Conservation (phyloP, 2,113 vertebrate species). For the Crypturellus undulatus region DNA sequence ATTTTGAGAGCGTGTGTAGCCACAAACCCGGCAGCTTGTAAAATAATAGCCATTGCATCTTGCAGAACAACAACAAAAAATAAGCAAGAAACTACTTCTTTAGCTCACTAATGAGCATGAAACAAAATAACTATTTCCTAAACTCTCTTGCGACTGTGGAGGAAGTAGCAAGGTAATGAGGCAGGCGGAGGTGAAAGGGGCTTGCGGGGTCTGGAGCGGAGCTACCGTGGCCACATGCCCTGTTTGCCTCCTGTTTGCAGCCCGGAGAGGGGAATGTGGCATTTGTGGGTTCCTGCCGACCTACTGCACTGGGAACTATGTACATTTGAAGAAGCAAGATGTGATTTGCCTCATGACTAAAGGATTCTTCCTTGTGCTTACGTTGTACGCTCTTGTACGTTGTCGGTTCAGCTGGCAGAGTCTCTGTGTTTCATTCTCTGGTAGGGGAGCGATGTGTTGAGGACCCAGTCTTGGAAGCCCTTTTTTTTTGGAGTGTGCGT, state of each 20-base stretch:
- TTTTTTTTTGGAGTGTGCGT: not conserved
- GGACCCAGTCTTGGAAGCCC: not conserved
- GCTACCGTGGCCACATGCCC: rapidly evolving
- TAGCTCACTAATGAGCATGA: not conserved
- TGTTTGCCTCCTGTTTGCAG: rapidly evolving
- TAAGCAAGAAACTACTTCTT: not conserved
- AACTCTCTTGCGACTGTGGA: not conserved
- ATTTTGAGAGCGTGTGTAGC: slow-evolving; percentile 22
- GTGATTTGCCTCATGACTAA: not conserved
- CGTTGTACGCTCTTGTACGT: not conserved
- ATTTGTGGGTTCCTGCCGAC: not conserved
- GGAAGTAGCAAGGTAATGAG: not conserved
- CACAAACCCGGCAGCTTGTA: not conserved
- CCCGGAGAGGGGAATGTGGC: not conserved
- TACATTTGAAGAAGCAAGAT: not conserved
- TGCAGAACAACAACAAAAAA: slow-evolving; percentile 13
- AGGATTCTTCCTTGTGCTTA: rapidly evolving
- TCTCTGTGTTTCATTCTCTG: not conserved
- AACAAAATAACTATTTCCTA: not conserved
- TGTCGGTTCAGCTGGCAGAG: not conserved
- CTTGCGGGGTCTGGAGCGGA: not conserved
- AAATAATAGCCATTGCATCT: not conserved
- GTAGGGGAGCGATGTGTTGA: rapidly evolving
- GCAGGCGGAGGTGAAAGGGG: not conserved
- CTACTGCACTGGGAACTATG: not conserved